Percentiles rank a stretch among this genome's conserved stretches.
phyloP scores from a whole-genome alignment of 2,888 invertebrate species.

The Lymantria dispar region DNA sequence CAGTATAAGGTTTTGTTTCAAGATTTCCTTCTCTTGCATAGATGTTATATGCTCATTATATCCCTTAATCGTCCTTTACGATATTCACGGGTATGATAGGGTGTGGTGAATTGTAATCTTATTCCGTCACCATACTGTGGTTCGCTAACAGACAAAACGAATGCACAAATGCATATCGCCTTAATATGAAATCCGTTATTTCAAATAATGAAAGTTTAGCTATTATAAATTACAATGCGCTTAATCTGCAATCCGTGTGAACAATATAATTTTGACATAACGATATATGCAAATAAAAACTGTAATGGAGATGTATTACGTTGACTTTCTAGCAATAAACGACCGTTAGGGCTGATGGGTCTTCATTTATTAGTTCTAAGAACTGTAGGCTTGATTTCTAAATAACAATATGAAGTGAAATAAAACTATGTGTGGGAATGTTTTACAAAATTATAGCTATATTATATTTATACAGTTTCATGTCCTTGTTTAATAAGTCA shows the following conservation, averaged over 20 bases:
- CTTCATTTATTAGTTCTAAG: slow-evolving; percentile 34
- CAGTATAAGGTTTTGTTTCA: no score
- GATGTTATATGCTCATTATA: no score
- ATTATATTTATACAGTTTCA: no score
- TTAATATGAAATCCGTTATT: background rate
- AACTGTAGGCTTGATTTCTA: slow-evolving; percentile 23
- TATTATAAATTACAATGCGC: slow-evolving; percentile 13
- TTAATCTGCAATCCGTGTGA: slow-evolving; percentile 15
- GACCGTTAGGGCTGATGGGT: slow-evolving; percentile 32
- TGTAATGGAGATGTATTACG: slow-evolving; percentile 37
- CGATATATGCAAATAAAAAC: slow-evolving; percentile 47
- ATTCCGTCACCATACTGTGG: no score
- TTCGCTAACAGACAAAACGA: no score
- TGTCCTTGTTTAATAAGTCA: no score
- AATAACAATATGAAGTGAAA: slow-evolving; percentile 6
- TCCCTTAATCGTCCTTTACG: no score
- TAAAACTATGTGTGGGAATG: background rate
- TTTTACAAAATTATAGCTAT: no score
- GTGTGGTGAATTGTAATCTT: no score
- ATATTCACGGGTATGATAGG: no score
- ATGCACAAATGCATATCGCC: no score
- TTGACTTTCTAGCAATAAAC: slow-evolving; percentile 49
- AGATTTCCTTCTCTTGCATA: no score
- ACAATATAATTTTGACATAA: slow-evolving; percentile 40
- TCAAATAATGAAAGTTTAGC: slow-evolving; percentile 10